Percentiles rank a stretch among this genome's conserved stretches.
Evolutionary conservation across 1,140 invertebrate species (phyloP).

Genomic region (Triops longicaudatus): DNA sequence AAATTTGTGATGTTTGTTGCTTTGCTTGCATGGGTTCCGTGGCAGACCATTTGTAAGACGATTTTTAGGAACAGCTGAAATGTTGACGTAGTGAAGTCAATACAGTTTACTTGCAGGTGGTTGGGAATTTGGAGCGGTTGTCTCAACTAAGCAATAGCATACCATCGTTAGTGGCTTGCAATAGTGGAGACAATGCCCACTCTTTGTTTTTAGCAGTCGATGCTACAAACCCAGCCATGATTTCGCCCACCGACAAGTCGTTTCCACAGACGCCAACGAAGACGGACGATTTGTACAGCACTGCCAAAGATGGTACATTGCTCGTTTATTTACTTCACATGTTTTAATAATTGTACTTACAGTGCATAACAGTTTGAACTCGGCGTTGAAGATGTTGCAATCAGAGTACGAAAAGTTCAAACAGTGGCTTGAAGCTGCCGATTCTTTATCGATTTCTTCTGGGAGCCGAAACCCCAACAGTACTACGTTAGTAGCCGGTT

Average conservation of each 20-base stretch:
- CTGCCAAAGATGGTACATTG: constrained; percentile 50
- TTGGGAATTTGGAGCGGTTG: background rate
- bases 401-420: constrained; percentile 55
- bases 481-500: constrained; percentile 42
- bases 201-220: background rate
- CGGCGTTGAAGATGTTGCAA: constrained; percentile 45
- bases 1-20: background rate
- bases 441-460: background rate
- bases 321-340: constrained; percentile 28
- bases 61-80: background rate
- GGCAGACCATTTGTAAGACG: background rate
- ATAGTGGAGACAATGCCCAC: constrained; percentile 28
- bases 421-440: constrained; percentile 43
- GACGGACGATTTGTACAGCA: constrained; percentile 55
- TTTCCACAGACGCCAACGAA: constrained; percentile 22
- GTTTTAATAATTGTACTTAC: constrained; percentile 31
- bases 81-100: background rate
- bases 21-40: background rate
- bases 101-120: background rate
- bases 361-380: constrained; percentile 49
- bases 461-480: constrained; percentile 28
- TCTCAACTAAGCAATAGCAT: constrained; percentile 40
- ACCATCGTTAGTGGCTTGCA: constrained; percentile 40
- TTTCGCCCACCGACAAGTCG: constrained; percentile 21
- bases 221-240: constrained; percentile 30